A percentile compares a stretch with the other conserved stretches of the same genome.
Evolutionary conservation across 2,797 vertebrate species (phyloP).

Genomic region (Tangara arthus): DNA sequence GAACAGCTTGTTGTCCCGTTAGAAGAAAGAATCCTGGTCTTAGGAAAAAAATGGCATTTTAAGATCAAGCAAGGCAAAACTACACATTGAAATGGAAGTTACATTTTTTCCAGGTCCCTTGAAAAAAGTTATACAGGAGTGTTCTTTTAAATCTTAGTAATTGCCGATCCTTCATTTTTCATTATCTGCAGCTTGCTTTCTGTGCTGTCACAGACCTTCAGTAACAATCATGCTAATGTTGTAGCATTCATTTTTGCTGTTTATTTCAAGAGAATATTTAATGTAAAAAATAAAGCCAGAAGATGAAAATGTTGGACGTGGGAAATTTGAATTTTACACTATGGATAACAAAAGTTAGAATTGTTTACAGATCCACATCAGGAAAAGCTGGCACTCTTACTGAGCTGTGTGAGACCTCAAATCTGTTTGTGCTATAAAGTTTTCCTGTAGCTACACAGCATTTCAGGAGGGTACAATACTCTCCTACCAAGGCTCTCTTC

Average conservation of each 20-base stretch:
- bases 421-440: neutral
- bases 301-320: neutral
- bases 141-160: neutral
- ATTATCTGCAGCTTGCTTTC: neutral
- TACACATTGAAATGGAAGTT: neutral
- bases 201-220: neutral
- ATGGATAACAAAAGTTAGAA: neutral
- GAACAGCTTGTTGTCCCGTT: neutral
- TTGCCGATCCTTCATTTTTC: neutral
- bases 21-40: neutral
- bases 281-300: neutral
- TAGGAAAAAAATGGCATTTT: slow-evolving; percentile 16
- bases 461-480: neutral
- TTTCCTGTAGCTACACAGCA: neutral
- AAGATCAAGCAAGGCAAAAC: slow-evolving; percentile 16
- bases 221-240: neutral
- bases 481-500: neutral
- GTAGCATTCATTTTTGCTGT: neutral
- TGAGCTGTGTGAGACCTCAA: neutral
- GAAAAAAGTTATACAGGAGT: neutral
- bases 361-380: neutral
- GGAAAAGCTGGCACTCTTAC: neutral
- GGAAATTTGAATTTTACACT: neutral
- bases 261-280: slow-evolving; percentile 3
- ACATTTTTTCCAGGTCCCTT: neutral